phyloP scores from a whole-genome alignment of 2,888 invertebrate species.

The Philopedon plagiatum region DNA sequence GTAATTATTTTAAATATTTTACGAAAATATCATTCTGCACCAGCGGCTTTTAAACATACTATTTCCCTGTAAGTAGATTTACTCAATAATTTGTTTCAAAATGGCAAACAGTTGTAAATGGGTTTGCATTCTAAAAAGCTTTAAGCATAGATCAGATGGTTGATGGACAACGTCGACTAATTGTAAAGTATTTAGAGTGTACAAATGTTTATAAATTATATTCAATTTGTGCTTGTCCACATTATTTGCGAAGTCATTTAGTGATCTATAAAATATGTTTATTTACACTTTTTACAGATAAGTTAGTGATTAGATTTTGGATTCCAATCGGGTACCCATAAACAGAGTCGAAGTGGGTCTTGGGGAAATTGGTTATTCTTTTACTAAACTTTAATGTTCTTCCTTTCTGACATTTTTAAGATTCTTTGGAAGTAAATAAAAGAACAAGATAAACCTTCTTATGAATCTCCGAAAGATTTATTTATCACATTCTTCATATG shows the following conservation, averaged over 20 bases:
- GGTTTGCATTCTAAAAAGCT: slow-evolving; percentile 13
- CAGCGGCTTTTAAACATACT: not conserved
- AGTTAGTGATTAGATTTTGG: too few relatives aligned
- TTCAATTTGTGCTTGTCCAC: not conserved
- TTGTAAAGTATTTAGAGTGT: slow-evolving; percentile 4
- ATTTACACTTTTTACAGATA: too few relatives aligned
- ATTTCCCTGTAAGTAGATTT: slow-evolving; percentile 1
- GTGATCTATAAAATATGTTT: not conserved
- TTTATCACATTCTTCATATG: too few relatives aligned
- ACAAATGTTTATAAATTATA: not conserved
- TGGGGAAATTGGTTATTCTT: too few relatives aligned
- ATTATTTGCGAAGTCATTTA: not conserved
- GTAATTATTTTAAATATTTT: not conserved
- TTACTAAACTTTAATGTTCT: too few relatives aligned
- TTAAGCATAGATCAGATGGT: slow-evolving; percentile 27
- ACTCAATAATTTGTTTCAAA: slow-evolving; percentile 16
- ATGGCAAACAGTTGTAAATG: slow-evolving; percentile 18
- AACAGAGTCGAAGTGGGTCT: too few relatives aligned
- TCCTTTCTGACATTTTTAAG: too few relatives aligned
- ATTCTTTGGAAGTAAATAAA: too few relatives aligned
- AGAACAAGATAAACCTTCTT: too few relatives aligned
- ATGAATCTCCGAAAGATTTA: too few relatives aligned
- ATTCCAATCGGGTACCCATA: too few relatives aligned
- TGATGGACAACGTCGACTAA: slow-evolving; percentile 10
- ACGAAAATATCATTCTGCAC: not conserved